These are phyloP conservation scores for Chamaetylas fuelleborni DNA, from an alignment of 2,113 vertebrate species.

Conservation along the genomic window DNA sequence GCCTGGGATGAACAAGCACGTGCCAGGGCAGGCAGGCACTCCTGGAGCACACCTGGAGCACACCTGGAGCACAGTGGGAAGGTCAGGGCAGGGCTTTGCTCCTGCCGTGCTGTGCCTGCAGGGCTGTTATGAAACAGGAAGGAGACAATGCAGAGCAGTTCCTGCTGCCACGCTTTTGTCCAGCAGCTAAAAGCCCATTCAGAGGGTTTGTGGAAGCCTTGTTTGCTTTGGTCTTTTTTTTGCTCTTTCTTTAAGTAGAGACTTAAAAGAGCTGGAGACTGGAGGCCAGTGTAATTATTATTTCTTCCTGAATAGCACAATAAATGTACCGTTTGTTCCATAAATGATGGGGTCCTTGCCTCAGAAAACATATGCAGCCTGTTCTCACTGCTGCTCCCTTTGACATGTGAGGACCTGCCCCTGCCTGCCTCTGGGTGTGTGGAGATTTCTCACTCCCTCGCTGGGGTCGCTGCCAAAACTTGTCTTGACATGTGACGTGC, in stretches of 20 bases:
- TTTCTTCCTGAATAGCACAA: slow-evolving; percentile 6
- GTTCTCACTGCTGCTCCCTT: neutral
- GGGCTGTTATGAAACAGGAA: neutral
- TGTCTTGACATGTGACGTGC: rapidly evolving
- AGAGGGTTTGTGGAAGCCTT: neutral
- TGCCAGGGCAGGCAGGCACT: neutral
- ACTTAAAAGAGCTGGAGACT: neutral
- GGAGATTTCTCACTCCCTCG: neutral
- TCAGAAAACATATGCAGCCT: neutral
- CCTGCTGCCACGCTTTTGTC: neutral
- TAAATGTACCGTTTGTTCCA: slow-evolving; percentile 12
- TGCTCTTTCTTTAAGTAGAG: neutral
- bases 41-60: neutral
- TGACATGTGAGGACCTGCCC: neutral
- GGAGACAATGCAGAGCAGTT: neutral
- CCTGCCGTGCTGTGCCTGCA: neutral
- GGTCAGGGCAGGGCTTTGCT: neutral
- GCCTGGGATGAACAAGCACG: rapidly evolving
- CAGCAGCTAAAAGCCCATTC: slow-evolving; percentile 16
- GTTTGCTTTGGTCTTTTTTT: slow-evolving; percentile 29
- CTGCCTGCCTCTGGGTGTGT: neutral
- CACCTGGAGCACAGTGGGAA: neutral
- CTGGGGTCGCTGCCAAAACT: neutral
- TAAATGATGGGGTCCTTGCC: slow-evolving; percentile 9
- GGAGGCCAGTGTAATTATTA: slow-evolving; percentile 26